Base-by-base conservation (phyloP, 2,888 invertebrate species). In the Minunthozetes semirufus region DNA sequence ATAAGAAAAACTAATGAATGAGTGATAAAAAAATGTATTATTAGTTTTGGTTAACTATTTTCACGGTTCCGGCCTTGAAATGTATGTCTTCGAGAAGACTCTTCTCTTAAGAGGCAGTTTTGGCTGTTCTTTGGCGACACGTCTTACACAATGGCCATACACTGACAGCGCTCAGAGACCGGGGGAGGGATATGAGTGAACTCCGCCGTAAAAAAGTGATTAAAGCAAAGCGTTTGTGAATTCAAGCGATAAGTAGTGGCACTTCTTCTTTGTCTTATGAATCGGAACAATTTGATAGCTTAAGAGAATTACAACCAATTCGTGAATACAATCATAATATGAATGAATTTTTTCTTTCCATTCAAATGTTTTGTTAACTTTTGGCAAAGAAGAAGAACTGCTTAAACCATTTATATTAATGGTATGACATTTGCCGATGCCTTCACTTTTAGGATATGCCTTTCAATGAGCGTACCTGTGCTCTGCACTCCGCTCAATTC, bases 191-290 rank as follows among this genome's bases (percentile, higher is more conserved):
- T 42, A n/a, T 5, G 11, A 38, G 63, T 38, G 63, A 25, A 70
- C 15, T 22, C 22, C 38, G 70, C 70, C 70, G 22, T 70, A 42
- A 70, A 61, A 63, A 70, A 66, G 66, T 70, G 70, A 70, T 70
- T 70, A 70, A 42, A 70, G 48, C 48, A 70, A 70, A 70, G 70
- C 25, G 70, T 46, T 70, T 70, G 70, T 70, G 70, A 48, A 70
- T 2, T 48, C 48, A 48, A 25, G 25, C 70, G 70, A 48, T 22
- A 42, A 70, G 70, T 48, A 25, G 70, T 66, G 63, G 38, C 63
- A 38, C 38, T 66, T 33, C 48, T 70, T 70, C 48, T 46, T 70
- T 70, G 70, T 70, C 48, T 70, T 70, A 70, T 42, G 19, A 66
- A 19, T 66, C 42, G 66, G 38, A 66, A 66, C 66, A 66, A 66